These are phyloP conservation scores for Pedionomus torquatus DNA, from an alignment of 2,113 vertebrate genomes.

Conservation along the genomic window DNA sequence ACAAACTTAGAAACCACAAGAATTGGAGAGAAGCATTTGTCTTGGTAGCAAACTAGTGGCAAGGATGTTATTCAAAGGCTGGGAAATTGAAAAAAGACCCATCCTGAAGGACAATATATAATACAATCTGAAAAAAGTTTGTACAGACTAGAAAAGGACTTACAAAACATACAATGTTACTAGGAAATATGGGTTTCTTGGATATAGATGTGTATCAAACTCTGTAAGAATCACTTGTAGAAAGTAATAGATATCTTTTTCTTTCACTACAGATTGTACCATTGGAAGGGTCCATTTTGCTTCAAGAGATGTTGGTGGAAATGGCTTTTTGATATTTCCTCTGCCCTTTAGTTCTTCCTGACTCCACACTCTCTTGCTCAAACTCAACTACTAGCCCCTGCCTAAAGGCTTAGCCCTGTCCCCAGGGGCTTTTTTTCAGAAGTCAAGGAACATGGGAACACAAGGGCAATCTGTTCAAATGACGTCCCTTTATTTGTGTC, in stretches of 20 bases:
- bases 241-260: neutral
- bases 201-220: neutral
- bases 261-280: neutral
- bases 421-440: neutral
- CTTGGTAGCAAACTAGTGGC: neutral
- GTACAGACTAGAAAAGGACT: neutral
- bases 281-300: neutral
- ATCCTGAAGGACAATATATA: neutral
- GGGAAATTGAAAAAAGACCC: neutral
- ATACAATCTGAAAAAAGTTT: neutral
- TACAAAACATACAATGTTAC: neutral
- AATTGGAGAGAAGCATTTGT: neutral
- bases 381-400: accelerated
- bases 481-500: neutral
- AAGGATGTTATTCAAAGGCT: neutral
- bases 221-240: neutral
- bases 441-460: neutral
- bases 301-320: neutral
- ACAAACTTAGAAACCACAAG: neutral
- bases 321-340: neutral
- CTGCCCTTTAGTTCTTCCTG: neutral
- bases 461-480: neutral
- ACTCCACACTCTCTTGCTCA: accelerated
- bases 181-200: neutral
- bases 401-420: neutral